Percentiles rank a stretch among this genome's conserved stretches.
phyloP scores from a whole-genome alignment of 1,140 invertebrate species.

The Bombus sibiricus region DNA sequence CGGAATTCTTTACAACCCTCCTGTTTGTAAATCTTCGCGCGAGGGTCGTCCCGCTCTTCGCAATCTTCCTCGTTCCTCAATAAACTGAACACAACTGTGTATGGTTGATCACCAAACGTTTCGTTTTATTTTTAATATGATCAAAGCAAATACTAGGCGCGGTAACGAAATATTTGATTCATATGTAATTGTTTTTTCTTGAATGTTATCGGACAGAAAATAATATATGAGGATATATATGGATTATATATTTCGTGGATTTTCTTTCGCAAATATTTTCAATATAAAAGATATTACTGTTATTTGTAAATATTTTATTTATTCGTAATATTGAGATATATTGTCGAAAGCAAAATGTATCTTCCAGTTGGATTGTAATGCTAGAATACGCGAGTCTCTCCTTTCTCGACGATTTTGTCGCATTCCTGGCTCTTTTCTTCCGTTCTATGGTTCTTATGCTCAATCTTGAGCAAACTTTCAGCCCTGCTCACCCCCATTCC shows the following conservation, averaged over 20 bases:
- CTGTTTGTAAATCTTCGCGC: constrained; percentile 21
- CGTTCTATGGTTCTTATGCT: constrained; percentile 4
- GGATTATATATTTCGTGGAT: neutral
- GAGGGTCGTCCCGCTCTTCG: neutral
- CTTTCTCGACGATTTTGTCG: neutral
- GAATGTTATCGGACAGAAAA: too few species aligned
- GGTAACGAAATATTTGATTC: neutral
- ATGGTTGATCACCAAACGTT: neutral
- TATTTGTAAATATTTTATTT: neutral
- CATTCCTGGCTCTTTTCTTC: neutral
- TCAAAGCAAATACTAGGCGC: neutral
- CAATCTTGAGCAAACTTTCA: constrained; percentile 50
- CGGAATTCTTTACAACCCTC: constrained; percentile 36
- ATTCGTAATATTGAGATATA: neutral
- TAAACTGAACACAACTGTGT: neutral
- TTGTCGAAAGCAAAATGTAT: neutral
- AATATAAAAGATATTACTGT: neutral
- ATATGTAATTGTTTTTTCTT: neutral
- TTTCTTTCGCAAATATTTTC: neutral
- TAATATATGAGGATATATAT: neutral
- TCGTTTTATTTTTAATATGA: neutral
- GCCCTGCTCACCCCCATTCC: neutral
- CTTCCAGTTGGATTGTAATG: neutral
- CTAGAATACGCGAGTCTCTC: neutral
- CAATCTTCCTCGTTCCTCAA: neutral